Base-by-base conservation (phyloP, 1,140 invertebrate species). In the Homalodisca vitripennis region DNA sequence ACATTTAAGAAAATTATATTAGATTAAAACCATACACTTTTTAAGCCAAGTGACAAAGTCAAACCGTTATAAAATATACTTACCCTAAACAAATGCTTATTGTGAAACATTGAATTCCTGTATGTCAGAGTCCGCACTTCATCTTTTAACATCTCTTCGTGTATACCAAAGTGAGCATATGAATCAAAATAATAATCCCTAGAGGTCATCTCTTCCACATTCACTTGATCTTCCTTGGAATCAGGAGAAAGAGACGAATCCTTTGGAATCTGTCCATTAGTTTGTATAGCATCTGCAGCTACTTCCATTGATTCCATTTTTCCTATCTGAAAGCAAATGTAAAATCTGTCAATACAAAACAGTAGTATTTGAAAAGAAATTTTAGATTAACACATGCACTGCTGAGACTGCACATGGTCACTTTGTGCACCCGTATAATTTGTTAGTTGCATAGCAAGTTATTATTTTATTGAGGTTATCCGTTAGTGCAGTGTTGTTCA, bases 131-230 rank as follows among this genome's bases (percentile, higher is more conserved):
- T 99, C 64, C 98, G 87, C 14, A 99, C 95, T 86, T 99, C 97
- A 83, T 99, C 98, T 82, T 99, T 99, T 30, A 99, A 82, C 98
- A 99, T 99, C 83, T 99, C 98, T 86, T 99, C 98, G 79, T 99
- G 98, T 76, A 99, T 99, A 55, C 98, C 98, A 83, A 99, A 99
- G 83, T 99, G 98, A 70, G 97, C 97, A 80, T 99, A 99, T 0
- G 96, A 98, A 82, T 99, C 97, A 82, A 99, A 99, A 81, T 99
- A 99, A 79, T 98, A 98, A 80, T 96, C 93, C 74, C 92, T 85
- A 0, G 92, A 95, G 1, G 93, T 96, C 93, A 96, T 96, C 67
- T 95, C 93, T 70, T 94, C 92, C 0, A 91, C 89, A n/a, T 74
- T 71, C 1, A 71, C 71, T 34, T 70, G 64, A 13, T 71, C 68